These are phyloP conservation scores for Xiphias gladius DNA, from an alignment of 2,113 vertebrate species.

Conservation along the genomic window DNA sequence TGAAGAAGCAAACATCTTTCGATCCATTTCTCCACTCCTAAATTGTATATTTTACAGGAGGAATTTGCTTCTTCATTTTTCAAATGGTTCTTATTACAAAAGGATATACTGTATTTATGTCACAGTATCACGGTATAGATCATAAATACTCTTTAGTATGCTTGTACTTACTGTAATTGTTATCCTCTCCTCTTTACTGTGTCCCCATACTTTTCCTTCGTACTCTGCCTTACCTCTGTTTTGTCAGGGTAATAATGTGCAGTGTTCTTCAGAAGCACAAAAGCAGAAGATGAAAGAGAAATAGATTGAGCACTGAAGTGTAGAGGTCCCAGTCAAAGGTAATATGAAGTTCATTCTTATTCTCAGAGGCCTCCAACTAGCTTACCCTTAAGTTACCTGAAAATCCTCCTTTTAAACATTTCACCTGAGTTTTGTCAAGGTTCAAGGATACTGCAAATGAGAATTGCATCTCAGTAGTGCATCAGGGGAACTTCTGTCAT, in stretches of 20 bases:
- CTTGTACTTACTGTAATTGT: background rate
- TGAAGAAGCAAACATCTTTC: background rate
- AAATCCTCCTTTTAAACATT: conserved; percentile 47
- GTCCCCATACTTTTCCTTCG: background rate
- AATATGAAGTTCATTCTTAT: conserved; percentile 70
- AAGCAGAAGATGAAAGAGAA: conserved; percentile 65
- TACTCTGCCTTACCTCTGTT: conserved; percentile 4
- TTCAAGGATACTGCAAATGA: conserved; percentile 5
- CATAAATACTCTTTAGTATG: background rate
- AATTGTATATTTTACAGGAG: background rate
- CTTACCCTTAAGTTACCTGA: conserved; percentile 49
- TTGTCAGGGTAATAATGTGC: conserved; percentile 14
- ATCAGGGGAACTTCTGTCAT: background rate
- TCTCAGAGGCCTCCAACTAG: conserved; percentile 48
- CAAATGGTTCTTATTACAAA: background rate
- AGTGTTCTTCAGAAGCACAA: conserved; percentile 23
- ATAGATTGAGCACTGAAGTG: conserved; percentile 63
- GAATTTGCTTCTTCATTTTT: background rate
- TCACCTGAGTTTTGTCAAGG: conserved; percentile 1
- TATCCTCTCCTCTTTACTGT: background rate
- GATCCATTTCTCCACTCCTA: background rate
- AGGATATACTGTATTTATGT: too few species aligned
- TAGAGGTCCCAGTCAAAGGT: conserved; percentile 71
- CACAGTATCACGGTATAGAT: background rate
- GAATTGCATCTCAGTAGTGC: background rate